Conservation (phyloP, 2,888 invertebrate species). For the Idaea aversata region DNA sequence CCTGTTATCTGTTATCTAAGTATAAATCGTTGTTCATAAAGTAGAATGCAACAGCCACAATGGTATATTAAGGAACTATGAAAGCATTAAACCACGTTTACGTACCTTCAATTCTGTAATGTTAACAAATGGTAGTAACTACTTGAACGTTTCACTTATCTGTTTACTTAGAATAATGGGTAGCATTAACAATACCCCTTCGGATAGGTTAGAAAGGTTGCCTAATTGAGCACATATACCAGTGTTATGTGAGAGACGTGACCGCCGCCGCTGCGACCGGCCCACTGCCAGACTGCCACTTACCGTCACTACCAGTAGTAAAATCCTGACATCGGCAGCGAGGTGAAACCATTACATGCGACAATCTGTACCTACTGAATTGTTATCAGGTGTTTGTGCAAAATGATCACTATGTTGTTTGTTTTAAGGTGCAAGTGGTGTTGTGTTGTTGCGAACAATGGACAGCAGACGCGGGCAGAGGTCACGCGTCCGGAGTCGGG, state of each 20-base stretch:
- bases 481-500: slow-evolving; percentile 23
- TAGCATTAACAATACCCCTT: neutral
- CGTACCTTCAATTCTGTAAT: neutral
- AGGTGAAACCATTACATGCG: slow-evolving; percentile 14
- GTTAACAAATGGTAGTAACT: no score
- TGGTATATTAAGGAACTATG: neutral
- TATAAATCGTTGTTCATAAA: neutral
- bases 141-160: neutral
- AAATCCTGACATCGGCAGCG: neutral
- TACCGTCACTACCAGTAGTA: slow-evolving; percentile 3
- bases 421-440: slow-evolving; percentile 14
- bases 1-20: no score
- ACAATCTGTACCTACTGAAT: slow-evolving; percentile 22
- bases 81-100: neutral
- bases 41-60: neutral
- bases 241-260: neutral
- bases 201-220: neutral
- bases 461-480: slow-evolving; percentile 32
- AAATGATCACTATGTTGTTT: slow-evolving; percentile 9
- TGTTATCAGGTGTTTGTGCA: slow-evolving; percentile 14
- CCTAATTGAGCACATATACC: neutral
- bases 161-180: neutral
- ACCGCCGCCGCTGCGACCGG: slow-evolving; percentile 1
- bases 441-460: slow-evolving; percentile 24
- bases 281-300: slow-evolving; percentile 3